Percentiles rank a stretch among this genome's conserved stretches.
These are phyloP conservation scores for Monarcha castaneiventris DNA, from an alignment of 2,113 vertebrate species.

Conservation along the genomic window DNA sequence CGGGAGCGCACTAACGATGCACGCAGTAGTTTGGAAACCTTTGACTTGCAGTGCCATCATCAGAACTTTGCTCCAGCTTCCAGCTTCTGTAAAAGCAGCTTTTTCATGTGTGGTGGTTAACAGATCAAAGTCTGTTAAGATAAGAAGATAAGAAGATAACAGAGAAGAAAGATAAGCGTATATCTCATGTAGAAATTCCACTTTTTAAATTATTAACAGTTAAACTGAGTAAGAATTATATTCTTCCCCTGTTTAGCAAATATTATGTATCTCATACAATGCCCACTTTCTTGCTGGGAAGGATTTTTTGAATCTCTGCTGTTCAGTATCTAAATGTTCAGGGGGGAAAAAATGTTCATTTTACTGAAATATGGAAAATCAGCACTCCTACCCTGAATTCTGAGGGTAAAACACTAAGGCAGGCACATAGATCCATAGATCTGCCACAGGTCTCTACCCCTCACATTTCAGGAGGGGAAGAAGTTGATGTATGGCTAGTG, in stretches of 20 bases:
- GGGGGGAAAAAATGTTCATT: background rate
- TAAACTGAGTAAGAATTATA: background rate
- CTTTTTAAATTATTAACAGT: background rate
- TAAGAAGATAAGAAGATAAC: too few species aligned
- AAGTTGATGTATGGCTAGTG: background rate
- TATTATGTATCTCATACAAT: background rate
- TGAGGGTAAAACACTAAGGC: background rate
- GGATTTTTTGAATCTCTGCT: background rate
- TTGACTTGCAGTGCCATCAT: background rate
- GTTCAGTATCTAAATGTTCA: background rate
- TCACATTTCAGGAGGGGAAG: background rate
- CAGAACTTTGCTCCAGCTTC: background rate
- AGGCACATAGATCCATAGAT: background rate
- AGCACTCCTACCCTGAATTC: background rate
- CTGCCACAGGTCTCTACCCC: background rate
- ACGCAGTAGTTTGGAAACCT: background rate
- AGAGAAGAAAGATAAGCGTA: background rate
- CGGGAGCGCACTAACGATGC: background rate
- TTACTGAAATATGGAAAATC: background rate
- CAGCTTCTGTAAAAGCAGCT: background rate
- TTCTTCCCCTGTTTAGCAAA: background rate
- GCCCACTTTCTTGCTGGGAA: background rate
- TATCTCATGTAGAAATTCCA: background rate
- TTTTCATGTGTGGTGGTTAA: background rate
- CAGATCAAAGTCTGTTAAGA: background rate